These are phyloP conservation scores for Saturnia pavonia DNA, from an alignment of 2,888 invertebrate species.

Conservation along the genomic window DNA sequence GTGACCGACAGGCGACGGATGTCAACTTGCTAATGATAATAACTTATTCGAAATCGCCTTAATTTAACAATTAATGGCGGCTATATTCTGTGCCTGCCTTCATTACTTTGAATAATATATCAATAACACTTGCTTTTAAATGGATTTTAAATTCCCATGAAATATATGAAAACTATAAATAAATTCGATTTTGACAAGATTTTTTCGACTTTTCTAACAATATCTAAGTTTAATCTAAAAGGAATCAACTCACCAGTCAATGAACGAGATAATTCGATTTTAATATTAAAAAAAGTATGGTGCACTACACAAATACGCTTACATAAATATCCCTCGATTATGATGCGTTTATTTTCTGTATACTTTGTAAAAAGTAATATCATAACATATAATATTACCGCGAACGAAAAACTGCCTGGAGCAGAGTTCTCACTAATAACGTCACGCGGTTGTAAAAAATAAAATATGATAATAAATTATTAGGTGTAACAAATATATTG, in stretches of 20 bases:
- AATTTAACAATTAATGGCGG: neutral
- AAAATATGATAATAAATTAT: constrained; percentile 5
- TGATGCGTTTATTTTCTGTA: neutral
- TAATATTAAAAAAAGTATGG: neutral
- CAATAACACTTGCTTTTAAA: neutral
- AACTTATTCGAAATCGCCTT: neutral
- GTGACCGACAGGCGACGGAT: neutral
- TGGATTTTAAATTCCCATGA: neutral
- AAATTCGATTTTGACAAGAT: neutral
- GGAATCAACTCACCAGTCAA: constrained; percentile 1
- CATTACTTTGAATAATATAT: neutral
- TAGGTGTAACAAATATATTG: constrained; percentile 4
- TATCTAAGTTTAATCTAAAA: neutral
- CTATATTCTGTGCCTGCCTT: neutral
- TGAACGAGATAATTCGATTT: neutral
- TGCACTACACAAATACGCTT: constrained; percentile 6
- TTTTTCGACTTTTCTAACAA: neutral
- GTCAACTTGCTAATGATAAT: neutral
- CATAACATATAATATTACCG: neutral
- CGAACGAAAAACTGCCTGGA: constrained; percentile 19
- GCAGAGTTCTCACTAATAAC: constrained; percentile 1
- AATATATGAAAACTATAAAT: too few species aligned
- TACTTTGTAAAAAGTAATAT: neutral
- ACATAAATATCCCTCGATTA: neutral
- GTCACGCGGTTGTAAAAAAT: neutral